A percentile compares a stretch with the other conserved stretches of the same genome.
Evolutionary conservation across 2,797 vertebrate genomes (phyloP).

Genomic region (Sebastolobus altivelis): DNA sequence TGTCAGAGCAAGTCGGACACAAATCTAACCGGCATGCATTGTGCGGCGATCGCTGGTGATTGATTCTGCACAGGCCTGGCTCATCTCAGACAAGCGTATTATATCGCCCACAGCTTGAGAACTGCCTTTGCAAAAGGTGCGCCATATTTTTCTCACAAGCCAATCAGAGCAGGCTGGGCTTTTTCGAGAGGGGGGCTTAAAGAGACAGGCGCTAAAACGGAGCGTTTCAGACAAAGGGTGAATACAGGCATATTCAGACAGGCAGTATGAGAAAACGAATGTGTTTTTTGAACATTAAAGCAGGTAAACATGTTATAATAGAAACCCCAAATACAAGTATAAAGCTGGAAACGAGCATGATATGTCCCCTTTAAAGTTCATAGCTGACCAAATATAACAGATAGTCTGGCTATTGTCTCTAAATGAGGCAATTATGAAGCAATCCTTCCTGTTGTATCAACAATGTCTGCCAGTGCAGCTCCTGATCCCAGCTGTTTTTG

Average conservation of each 20-base stretch:
- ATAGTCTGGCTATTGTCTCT: not conserved
- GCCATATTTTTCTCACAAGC: not conserved
- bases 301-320: not conserved
- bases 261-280: not conserved
- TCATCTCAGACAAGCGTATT: fast-evolving
- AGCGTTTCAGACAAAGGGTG: not conserved
- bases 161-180: not conserved
- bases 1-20: no score
- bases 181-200: not conserved
- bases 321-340: not conserved
- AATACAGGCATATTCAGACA: not conserved
- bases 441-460: slow-evolving; percentile 59
- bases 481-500: slow-evolving; percentile 79
- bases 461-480: slow-evolving; percentile 34
- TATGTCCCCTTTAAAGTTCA: not conserved
- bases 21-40: no score
- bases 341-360: not conserved
- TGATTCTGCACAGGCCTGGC: no score
- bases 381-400: not conserved
- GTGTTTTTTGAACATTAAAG: not conserved
- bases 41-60: no score
- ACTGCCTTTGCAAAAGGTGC: not conserved
- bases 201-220: not conserved
- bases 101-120: no score
- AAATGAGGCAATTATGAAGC: slow-evolving; percentile 39